Conservation (phyloP, 2,113 vertebrate species). For the Tachysurus fulvidraco region DNA sequence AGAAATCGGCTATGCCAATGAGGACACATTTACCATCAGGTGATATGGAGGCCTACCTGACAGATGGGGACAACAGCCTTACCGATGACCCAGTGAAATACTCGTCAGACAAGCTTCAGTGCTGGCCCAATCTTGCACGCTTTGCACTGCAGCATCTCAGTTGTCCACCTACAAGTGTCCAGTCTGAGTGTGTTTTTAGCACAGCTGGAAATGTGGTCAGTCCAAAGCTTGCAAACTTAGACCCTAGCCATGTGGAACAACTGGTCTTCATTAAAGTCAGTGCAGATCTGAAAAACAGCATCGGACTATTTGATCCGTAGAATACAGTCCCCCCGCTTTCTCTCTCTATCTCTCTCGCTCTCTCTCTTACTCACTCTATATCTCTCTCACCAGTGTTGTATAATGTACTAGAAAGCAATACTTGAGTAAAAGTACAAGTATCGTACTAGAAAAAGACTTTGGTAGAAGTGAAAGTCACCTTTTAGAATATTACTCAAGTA, state of each 20-base stretch:
- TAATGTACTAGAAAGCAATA: too few species aligned
- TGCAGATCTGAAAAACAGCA: slow-evolving; percentile 27
- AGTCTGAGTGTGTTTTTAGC: slow-evolving; percentile 26
- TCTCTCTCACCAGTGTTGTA: too few species aligned
- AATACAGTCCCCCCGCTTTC: neutral
- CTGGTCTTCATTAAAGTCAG: slow-evolving; percentile 26
- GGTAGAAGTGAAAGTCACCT: too few species aligned
- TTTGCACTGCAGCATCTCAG: slow-evolving; percentile 31
- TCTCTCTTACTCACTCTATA: neutral
- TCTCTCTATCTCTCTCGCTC: neutral
- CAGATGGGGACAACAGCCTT: slow-evolving; percentile 12
- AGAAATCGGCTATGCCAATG: too few species aligned
- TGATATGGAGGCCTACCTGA: too few species aligned
- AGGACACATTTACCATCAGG: too few species aligned
- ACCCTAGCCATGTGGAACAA: slow-evolving; percentile 41
- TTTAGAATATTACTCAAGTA: too few species aligned
- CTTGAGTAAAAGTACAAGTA: too few species aligned
- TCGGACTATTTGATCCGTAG: too few species aligned
- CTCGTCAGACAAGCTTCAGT: slow-evolving; percentile 30
- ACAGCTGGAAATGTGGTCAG: slow-evolving; percentile 28
- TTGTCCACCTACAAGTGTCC: slow-evolving; percentile 30
- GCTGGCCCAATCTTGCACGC: slow-evolving; percentile 25
- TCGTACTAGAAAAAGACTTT: too few species aligned
- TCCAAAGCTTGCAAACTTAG: slow-evolving; percentile 17
- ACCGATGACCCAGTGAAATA: slow-evolving; percentile 33